Conservation (phyloP, 2,113 vertebrate species). For the Phylloscopus trochilus region DNA sequence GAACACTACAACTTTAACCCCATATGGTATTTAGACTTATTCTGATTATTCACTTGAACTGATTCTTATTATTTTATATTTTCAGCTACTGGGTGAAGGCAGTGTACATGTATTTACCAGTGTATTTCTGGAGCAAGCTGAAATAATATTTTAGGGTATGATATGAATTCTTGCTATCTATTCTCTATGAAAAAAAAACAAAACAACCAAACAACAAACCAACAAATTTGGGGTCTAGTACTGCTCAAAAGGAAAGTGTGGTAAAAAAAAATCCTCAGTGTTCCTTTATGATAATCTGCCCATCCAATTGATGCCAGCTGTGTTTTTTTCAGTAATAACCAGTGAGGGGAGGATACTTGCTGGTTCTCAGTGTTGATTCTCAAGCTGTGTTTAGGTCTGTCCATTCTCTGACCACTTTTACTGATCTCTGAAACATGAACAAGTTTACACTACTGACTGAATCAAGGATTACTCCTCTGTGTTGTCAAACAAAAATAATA, state of each 20-base stretch:
- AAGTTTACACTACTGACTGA: not conserved
- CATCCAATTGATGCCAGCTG: not conserved
- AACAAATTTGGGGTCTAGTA: not conserved
- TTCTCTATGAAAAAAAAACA: not conserved
- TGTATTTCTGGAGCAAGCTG: not conserved
- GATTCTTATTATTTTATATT: not conserved
- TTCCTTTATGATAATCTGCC: not conserved
- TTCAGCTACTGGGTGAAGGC: not conserved
- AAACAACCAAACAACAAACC: not conserved
- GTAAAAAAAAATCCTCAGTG: not conserved
- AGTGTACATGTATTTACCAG: not conserved
- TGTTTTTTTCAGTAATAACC: not conserved
- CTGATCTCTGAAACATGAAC: not conserved
- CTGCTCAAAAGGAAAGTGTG: not conserved
- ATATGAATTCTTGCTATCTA: not conserved
- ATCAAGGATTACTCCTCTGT: not conserved
- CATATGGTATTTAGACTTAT: not conserved
- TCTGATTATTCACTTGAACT: conserved; percentile 13
- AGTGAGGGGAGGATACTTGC: not conserved
- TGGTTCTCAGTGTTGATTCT: not conserved
- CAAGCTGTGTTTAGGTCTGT: not conserved
- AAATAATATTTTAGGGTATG: not conserved
- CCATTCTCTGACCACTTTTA: not conserved
- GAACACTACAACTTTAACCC: conserved; percentile 9
- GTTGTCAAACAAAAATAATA: not conserved